Base-by-base conservation (phyloP, 2,888 invertebrate genomes). In the Agapostemon virescens region DNA sequence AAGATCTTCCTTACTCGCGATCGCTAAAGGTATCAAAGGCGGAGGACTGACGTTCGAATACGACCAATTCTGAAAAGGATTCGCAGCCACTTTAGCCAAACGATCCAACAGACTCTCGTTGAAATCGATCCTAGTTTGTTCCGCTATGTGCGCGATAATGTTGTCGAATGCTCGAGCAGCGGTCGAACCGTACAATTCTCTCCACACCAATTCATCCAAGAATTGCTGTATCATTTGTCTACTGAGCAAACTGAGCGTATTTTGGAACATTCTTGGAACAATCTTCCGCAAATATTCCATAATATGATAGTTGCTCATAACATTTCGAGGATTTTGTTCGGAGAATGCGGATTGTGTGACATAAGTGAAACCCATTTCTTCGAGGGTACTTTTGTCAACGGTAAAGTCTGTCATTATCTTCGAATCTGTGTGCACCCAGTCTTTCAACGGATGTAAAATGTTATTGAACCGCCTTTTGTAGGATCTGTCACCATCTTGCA, bases 191-290 rank as follows among this genome's bases (percentile, higher is more conserved):
- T 95, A 98, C 90, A 96, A 95, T 91, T 98, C 98, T 77, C 98
- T 94, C 98, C 98, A 98, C 17, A 97, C 96, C 26, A 98, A 93
- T 90, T 98, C 98, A 91, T 98, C 98, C 84, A 98, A 93, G 92
- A 98, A 98, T 92, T 97, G 97, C 92, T 98, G 98, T 88, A 98
- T 97, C 91, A 97, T 97, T 92, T 96, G 96, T 67, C 97, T 94
- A 2, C 97, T 97, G 0, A 98, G 93, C 84, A 97, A 91, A 15
- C 97, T 97, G 11, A 98, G 92, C 0, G 97, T 97, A 86, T 97
- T 97, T 93, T 97, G 96, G 93, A 98, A 98, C 97, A 98, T 97
- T 88, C 97, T 94, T 0, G 98, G 98, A 3, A 98, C 97, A 73
- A 97, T 96, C 83, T 96, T 94, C 42, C 97, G 93, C 83, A 98